Base-by-base conservation (phyloP, 2,113 vertebrate genomes). In the Alligator mississippiensis region DNA sequence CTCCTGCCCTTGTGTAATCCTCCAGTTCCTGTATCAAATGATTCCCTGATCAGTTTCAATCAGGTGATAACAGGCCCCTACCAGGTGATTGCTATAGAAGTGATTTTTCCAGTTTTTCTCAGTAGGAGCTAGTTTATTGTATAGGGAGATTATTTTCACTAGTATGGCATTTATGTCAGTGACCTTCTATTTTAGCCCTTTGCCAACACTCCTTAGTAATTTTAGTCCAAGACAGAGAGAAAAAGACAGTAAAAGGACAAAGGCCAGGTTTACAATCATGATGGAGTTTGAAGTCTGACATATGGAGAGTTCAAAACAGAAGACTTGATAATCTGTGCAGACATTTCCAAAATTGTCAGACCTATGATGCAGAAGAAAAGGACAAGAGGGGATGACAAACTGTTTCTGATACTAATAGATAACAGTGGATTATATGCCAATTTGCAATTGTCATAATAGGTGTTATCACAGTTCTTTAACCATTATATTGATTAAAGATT, bases 1-100 rank as follows among this genome's bases (percentile, higher is more conserved):
- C 83, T 89, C 88, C 89, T 85, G 19, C 86, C 94, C 90, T 90
- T 77, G 77, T 85, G 27, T 93, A 94, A 88, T n/a, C 87, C 94
- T 87, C 70, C 82, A 84, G 0, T 93, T 77, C 89, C 87, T 47
- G 47, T 86, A 92, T 66, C 89, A 93, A 61, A 19, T 1, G 3
- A 30, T 63, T 89, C 87, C 77, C 38, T 8, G 12, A 87, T 93
- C 92, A 90, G 93, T 90, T 81, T 92, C 60, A 84, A 93, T 92
- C 88, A 89, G 28, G 58, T 6, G 80, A 38, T 60, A 92, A 68
- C 4, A 11, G 94, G 87, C 94, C 95, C 77, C 95, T 96, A 95
- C 88, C 92, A 93, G 89, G 76, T 0, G 3, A 74, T 59, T 80
- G 92, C 93, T 81, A 63, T 90, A 84, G 47, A 93, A 82, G 95